These are phyloP conservation scores for Neodiprion fabricii DNA, from an alignment of 1,140 invertebrate genomes.

Conservation along the genomic window DNA sequence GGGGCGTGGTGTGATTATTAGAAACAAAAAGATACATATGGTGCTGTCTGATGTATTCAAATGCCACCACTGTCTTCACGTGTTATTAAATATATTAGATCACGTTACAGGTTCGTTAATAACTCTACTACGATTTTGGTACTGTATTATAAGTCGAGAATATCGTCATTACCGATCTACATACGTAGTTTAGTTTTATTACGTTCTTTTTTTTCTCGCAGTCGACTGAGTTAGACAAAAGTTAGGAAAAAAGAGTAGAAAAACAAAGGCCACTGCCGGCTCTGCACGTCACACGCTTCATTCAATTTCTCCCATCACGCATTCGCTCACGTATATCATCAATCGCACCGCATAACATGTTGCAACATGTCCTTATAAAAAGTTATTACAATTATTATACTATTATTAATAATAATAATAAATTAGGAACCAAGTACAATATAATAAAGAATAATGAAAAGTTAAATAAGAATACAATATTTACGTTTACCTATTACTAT, in stretches of 20 bases:
- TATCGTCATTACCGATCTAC: neutral
- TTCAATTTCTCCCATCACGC: slow-evolving; percentile 13
- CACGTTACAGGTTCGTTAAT: slow-evolving; percentile 7
- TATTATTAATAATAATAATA: slow-evolving; percentile 48
- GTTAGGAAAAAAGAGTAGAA: slow-evolving; percentile 24
- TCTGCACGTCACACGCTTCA: slow-evolving; percentile 27
- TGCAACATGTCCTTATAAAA: slow-evolving; percentile 34
- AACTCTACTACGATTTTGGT: neutral
- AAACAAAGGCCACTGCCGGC: slow-evolving; percentile 35
- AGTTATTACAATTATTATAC: slow-evolving; percentile 35
- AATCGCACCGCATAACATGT: slow-evolving; percentile 5
- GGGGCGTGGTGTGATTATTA: too few species aligned
- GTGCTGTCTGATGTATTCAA: slow-evolving; percentile 56
- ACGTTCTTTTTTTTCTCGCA: neutral
- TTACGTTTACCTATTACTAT: slow-evolving; percentile 50
- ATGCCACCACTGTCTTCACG: slow-evolving; percentile 49
- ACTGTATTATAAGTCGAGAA: neutral
- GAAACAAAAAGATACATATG: slow-evolving; percentile 24
- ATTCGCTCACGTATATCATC: slow-evolving; percentile 22
- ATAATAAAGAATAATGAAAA: slow-evolving; percentile 47
- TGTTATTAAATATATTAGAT: slow-evolving; percentile 36
- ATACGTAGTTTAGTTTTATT: neutral
- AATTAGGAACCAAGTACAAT: slow-evolving; percentile 61
- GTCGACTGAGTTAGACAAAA: neutral
- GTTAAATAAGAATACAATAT: slow-evolving; percentile 54